Base-by-base conservation (phyloP, 2,888 invertebrate genomes). In the Allolobophora icterica region DNA sequence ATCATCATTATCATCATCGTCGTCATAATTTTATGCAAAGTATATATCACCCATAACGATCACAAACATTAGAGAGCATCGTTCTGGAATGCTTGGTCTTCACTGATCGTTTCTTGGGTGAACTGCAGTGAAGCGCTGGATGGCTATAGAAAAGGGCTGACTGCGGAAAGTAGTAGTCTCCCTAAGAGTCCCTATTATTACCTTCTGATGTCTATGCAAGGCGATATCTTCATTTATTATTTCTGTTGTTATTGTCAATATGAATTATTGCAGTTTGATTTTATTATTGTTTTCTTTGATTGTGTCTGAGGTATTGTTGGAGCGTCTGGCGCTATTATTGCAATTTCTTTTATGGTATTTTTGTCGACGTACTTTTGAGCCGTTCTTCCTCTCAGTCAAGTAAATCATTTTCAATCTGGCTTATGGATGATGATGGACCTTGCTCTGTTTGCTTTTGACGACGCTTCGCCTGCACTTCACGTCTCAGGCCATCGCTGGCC, bases 281-380 rank as follows among this genome's bases (percentile, higher is more conserved):
- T 83, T 38, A 34, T 58, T 83, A 83, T 90, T 90, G 58, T 84
- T 90, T 90, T n/a, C n/a, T 83, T n/a, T n/a, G n/a, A 90, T 83
- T 90, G 19, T 24, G n/a, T 52, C 21, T 71, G 30, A 2, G n/a
- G 24, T 34, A 40, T 30, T 24, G 38, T 34, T 90, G 33, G 30
- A 38, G 42, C 45, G 83, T 40, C 42, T 11, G 3, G 38, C 42
- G 42, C 8, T 42, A 6, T 52, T 52, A 24, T 24, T 52, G 52
- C 8, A 8, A 24, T 24, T 52, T 52, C 45, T 45, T 42, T 45
- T 45, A 45, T 45, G 45, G 15, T 45, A 13, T 45, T 45, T 45
- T 52, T 52, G 1, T 24, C 52, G 52, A 15, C 8, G 21, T 24
- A 11, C 52, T 24, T 8, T n/a, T 3, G 8, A 71, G 30, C 71